Conservation (phyloP, 2,797 vertebrate species). For the Oryzias dopingdopingensis region DNA sequence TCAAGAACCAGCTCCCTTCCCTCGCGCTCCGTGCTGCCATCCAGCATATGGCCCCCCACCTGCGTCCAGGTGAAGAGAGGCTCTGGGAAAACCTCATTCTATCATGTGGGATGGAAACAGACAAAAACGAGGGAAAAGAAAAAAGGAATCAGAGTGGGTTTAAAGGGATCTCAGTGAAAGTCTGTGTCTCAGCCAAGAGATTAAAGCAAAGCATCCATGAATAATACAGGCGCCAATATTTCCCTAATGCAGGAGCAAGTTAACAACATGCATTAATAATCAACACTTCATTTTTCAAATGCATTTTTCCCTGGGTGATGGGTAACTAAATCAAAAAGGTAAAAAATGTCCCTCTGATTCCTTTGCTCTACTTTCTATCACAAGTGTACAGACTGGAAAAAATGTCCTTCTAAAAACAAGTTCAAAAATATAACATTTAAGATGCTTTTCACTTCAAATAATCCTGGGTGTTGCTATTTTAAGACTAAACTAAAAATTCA, state of each 20-base stretch:
- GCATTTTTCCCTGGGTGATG: constrained; percentile 6
- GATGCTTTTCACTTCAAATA: no score
- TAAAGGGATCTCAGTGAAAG: constrained; percentile 31
- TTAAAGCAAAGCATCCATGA: constrained; percentile 64
- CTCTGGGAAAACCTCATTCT: constrained; percentile 98
- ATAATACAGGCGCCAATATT: constrained; percentile 66
- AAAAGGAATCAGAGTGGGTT: not conserved
- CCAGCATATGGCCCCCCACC: constrained; percentile 91
- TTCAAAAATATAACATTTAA: no score
- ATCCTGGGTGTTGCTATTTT: no score
- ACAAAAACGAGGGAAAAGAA: not conserved
- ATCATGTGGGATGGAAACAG: constrained; percentile 27
- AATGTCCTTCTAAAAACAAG: no score
- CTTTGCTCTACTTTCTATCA: not conserved
- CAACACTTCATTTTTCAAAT: constrained; percentile 61
- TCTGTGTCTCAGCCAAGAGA: constrained; percentile 46
- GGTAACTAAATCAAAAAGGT: not conserved
- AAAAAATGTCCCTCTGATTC: not conserved
- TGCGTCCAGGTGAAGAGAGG: constrained; percentile 96
- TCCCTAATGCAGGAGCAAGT: constrained; percentile 58
- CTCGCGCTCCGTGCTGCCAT: constrained; percentile 86
- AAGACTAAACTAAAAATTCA: no score
- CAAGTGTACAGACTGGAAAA: not conserved
- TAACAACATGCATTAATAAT: constrained; percentile 76
- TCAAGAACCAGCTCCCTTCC: constrained; percentile 93